Base-by-base conservation (phyloP, 2,888 invertebrate genomes). In the Seladonia tumulorum region DNA sequence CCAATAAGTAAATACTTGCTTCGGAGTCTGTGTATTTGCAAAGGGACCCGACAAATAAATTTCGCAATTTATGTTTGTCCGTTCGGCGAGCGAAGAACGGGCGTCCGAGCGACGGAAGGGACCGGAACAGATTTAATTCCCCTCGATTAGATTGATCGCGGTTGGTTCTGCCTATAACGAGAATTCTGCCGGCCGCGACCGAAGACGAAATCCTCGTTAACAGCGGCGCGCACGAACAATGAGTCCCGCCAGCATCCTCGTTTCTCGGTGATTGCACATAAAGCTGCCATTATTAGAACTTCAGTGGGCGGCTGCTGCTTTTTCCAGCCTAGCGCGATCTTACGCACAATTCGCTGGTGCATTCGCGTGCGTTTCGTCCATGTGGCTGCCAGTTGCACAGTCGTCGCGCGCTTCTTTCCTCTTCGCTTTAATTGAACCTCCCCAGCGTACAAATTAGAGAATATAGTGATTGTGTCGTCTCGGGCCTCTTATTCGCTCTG, bases 201-300 rank as follows among this genome's bases (percentile, higher is more conserved):
- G 12, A 75, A 71, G 82, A 63, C 22, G 71, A 49, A 74, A 39
- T 75, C 78, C 75, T 82, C 75, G 79, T 82, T 75, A 16, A 66
- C 47, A 25, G 53, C 14, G 18, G 25, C 35, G 35, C 18, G 25
- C 22, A 1, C 78, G 66, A 71, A 82, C 83, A 83, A 85, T 83
- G 83, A 79, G 71, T 79, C 57, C 57, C 71, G 35, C 66, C 25
- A 10, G 76, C 81, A 79, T 85, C 79, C 79, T 79, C 82, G 76
- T 86, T 82, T 86, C 81, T 76, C 76, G 76, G 81, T 74, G 83
- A 84, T 83, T 84, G 89, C 85, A 90, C 88, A 94, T 93, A 94
- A 93, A 93, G 93, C 92, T 90, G 91, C 91, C 93, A 93, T 93
- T 94, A 94, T 94, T 94, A 94, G 93, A 94, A 93, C 91, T 90